A percentile compares a stretch with the other conserved stretches of the same genome.
These are phyloP conservation scores for Diadophis punctatus DNA, from an alignment of 2,113 vertebrate genomes.

Conservation along the genomic window DNA sequence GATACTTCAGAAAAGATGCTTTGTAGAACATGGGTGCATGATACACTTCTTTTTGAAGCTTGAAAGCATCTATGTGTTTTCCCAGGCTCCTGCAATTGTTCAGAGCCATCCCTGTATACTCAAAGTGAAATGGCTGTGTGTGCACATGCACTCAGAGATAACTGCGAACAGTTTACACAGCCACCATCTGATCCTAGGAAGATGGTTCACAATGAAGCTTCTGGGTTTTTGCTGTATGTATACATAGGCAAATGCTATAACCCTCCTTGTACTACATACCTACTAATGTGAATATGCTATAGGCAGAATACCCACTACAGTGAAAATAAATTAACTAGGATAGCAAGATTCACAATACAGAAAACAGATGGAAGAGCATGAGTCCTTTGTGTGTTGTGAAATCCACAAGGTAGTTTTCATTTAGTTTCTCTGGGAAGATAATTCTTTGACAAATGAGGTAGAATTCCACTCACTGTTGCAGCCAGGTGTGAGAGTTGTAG, in stretches of 20 bases:
- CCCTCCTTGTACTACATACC: background rate
- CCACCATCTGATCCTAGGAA: background rate
- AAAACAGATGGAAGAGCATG: background rate
- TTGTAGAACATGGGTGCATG: background rate
- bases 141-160: background rate
- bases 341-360: background rate
- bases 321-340: background rate
- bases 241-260: background rate
- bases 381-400: background rate
- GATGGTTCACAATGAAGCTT: background rate
- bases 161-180: background rate
- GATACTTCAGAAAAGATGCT: background rate
- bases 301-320: background rate
- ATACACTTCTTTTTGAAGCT: background rate
- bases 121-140: background rate
- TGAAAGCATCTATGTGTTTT: background rate
- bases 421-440: background rate
- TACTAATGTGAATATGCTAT: background rate
- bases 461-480: background rate
- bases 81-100: background rate
- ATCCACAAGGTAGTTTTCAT: background rate
- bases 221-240: background rate
- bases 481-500: background rate
- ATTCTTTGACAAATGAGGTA: background rate
- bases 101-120: background rate